Conservation (phyloP, 2,888 invertebrate genomes). For the Polymixis lichenea region DNA sequence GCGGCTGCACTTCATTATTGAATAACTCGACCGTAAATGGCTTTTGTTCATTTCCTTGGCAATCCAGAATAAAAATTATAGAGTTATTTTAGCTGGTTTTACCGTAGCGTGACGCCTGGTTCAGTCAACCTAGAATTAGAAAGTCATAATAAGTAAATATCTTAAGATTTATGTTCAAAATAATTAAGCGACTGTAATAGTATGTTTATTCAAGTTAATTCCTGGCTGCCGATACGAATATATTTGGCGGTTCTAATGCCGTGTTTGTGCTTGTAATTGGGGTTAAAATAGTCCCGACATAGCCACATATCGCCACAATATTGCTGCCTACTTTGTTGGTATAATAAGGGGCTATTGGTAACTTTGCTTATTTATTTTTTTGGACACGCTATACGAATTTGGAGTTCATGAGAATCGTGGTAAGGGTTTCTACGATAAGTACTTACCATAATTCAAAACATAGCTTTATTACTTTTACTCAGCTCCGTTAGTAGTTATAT, state of each 20-base stretch:
- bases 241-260: conserved; percentile 53
- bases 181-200: conserved; percentile 80
- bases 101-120: conserved; percentile 80
- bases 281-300: conserved; percentile 50
- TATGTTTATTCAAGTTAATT: conserved; percentile 72
- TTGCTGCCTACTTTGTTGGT: conserved; percentile 47
- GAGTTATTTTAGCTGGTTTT: conserved; percentile 54
- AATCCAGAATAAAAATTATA: conserved; percentile 75
- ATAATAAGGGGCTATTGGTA: conserved; percentile 58
- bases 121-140: conserved; percentile 83
- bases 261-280: conserved; percentile 63
- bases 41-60: conserved; percentile 74
- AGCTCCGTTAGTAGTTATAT: conserved; percentile 1
- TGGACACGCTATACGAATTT: conserved; percentile 49
- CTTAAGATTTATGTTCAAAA: conserved; percentile 83
- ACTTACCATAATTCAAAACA: conserved; percentile 27
- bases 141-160: conserved; percentile 84
- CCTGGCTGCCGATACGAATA: conserved; percentile 63
- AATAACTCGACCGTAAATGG: conserved; percentile 59
- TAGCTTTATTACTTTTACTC: conserved; percentile 16
- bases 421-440: conserved; percentile 32
- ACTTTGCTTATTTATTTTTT: conserved; percentile 50
- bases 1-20: conserved; percentile 51
- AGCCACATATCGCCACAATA: conserved; percentile 42
- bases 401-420: conserved; percentile 23